These are phyloP conservation scores for Hyposoter didymator DNA, from an alignment of 2,888 invertebrate species.

Conservation along the genomic window DNA sequence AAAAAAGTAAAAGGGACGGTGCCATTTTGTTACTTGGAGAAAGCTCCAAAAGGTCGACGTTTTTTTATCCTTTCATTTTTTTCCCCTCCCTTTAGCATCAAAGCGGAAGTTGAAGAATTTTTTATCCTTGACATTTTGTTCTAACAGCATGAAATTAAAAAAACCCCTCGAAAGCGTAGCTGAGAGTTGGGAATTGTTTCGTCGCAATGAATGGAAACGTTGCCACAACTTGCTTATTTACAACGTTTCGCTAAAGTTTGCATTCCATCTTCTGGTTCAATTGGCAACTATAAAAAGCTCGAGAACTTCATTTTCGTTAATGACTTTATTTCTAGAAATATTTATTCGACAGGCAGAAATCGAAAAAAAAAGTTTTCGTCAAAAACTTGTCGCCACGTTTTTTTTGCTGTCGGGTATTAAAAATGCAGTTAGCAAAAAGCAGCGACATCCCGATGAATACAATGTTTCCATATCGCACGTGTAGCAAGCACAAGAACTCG, in stretches of 20 bases:
- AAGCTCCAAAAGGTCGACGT: background rate
- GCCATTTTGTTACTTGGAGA: conserved; percentile 11
- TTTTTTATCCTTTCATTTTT: background rate
- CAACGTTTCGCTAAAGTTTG: background rate
- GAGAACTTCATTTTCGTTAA: background rate
- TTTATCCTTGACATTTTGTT: background rate
- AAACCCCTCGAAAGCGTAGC: background rate
- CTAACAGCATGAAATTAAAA: background rate
- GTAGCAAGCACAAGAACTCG: conserved; percentile 17
- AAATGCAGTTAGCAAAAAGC: background rate
- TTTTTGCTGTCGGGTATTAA: background rate
- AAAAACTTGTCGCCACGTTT: background rate
- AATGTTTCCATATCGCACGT: conserved; percentile 20
- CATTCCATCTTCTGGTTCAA: background rate
- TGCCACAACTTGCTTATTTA: background rate
- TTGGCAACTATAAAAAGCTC: background rate
- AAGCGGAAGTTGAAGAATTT: background rate
- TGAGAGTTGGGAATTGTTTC: background rate
- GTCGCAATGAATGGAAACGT: background rate
- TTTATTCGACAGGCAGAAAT: background rate
- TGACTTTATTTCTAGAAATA: background rate
- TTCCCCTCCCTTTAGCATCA: background rate
- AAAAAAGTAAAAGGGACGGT: too few relatives aligned
- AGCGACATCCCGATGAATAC: background rate
- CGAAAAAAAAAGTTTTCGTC: background rate